Conservation (phyloP, 2,797 vertebrate species). For the Morus bassanus region DNA sequence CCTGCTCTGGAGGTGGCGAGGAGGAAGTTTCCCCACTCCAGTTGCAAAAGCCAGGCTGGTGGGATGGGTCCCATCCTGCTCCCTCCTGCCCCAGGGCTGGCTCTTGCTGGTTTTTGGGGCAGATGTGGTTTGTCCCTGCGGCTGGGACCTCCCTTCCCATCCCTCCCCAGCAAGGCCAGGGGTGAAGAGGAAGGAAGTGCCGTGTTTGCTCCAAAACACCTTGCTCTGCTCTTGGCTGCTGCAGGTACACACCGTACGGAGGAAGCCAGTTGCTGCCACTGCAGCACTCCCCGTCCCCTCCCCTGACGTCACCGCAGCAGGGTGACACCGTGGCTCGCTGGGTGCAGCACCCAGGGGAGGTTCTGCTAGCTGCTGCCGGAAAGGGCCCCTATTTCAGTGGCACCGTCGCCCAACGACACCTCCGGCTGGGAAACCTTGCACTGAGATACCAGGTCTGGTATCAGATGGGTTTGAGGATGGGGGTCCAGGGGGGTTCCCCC, state of each 20-base stretch:
- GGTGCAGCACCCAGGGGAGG: neutral
- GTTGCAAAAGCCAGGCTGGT: neutral
- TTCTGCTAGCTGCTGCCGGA: neutral
- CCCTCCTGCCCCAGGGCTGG: neutral
- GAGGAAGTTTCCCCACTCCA: fast-evolving
- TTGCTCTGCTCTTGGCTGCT: neutral
- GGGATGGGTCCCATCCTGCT: neutral
- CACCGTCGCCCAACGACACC: neutral
- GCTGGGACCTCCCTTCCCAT: neutral
- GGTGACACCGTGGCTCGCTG: neutral
- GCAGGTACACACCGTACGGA: neutral
- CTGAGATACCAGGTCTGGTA: neutral
- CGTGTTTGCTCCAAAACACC: neutral
- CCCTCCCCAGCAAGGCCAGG: neutral
- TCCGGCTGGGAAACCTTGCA: neutral
- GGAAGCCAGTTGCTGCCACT: neutral
- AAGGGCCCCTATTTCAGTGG: fast-evolving
- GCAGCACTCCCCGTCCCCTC: neutral
- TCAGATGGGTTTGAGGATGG: neutral
- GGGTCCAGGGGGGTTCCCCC: neutral
- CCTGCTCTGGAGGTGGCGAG: fast-evolving
- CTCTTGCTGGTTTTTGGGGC: neutral
- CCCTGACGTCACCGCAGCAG: neutral
- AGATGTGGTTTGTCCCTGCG: neutral
- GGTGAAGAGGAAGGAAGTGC: neutral